phyloP scores from a whole-genome alignment of 2,888 invertebrate genomes.

The Pterobdella sp. region DNA sequence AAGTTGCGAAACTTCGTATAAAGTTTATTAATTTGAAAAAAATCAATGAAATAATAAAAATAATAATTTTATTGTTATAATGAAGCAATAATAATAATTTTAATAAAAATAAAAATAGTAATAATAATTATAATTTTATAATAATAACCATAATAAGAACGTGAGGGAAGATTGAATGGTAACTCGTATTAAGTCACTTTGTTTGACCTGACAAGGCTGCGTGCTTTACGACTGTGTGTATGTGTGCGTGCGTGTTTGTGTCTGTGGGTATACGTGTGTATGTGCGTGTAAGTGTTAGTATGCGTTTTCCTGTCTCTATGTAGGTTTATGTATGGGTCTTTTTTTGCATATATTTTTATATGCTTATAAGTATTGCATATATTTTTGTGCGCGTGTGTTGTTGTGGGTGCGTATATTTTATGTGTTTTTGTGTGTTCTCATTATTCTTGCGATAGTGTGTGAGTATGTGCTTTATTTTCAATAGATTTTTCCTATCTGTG shows the following conservation, averaged over 20 bases:
- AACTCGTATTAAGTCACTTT: constrained; percentile 29
- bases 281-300: constrained; percentile 2
- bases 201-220: constrained; percentile 24
- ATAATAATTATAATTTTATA: not conserved
- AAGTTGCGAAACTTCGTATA: no score
- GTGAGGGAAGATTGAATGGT: constrained; percentile 18
- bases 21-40: no score
- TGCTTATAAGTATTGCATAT: not conserved
- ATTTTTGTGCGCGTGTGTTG: not conserved
- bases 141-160: not conserved
- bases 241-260: constrained; percentile 12
- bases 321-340: not conserved
- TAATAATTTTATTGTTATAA: not conserved
- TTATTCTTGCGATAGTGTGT: not conserved
- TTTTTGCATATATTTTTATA: not conserved
- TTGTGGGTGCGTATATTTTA: not conserved
- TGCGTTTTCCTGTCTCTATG: constrained; percentile 4
- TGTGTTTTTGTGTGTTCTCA: no score
- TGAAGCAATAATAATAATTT: not conserved
- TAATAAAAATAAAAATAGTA: not conserved
- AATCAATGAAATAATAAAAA: not conserved
- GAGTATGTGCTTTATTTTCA: not conserved
- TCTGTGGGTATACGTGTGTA: not conserved
- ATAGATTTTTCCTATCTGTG: not conserved
- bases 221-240: constrained; percentile 21